Evolutionary conservation across 2,113 vertebrate genomes (phyloP).

Genomic region (Nyctereutes procyonoides): DNA sequence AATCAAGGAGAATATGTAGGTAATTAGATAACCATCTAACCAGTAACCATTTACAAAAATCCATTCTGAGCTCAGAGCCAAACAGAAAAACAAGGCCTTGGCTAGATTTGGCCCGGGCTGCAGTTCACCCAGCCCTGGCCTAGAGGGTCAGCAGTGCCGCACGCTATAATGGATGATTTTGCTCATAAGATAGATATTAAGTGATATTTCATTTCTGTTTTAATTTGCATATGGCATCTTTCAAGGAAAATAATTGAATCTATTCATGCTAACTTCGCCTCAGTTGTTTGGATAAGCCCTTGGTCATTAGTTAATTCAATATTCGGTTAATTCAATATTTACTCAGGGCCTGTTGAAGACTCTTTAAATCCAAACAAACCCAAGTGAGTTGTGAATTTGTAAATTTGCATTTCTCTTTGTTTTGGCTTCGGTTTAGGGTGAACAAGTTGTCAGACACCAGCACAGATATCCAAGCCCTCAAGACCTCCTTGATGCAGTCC

Average conservation of each 20-base stretch:
- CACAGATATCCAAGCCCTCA: constrained; percentile 92
- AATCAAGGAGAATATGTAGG: background rate
- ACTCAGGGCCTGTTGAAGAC: background rate
- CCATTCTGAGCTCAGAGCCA: background rate
- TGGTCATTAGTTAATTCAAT: background rate
- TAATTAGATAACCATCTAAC: background rate
- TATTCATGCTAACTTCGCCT: background rate
- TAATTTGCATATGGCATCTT: background rate
- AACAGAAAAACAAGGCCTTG: background rate
- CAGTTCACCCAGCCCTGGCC: background rate
- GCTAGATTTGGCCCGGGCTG: background rate
- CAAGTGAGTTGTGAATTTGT: constrained; percentile 9
- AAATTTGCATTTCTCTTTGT: constrained; percentile 28
- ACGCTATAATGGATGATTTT: background rate
- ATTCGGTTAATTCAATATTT: background rate
- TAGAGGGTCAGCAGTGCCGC: background rate
- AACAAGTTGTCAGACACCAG: constrained; percentile 93
- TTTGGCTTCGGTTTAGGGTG: constrained; percentile 86
- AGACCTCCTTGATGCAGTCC: constrained; percentile 92
- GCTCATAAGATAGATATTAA: constrained; percentile 21
- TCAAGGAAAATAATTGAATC: constrained; percentile 14
- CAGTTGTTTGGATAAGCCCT: background rate
- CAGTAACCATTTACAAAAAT: constrained; percentile 13
- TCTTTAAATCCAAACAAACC: constrained; percentile 20
- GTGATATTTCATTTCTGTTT: background rate